phyloP scores from a whole-genome alignment of 2,797 vertebrate genomes.

The Rallus crepitans region DNA sequence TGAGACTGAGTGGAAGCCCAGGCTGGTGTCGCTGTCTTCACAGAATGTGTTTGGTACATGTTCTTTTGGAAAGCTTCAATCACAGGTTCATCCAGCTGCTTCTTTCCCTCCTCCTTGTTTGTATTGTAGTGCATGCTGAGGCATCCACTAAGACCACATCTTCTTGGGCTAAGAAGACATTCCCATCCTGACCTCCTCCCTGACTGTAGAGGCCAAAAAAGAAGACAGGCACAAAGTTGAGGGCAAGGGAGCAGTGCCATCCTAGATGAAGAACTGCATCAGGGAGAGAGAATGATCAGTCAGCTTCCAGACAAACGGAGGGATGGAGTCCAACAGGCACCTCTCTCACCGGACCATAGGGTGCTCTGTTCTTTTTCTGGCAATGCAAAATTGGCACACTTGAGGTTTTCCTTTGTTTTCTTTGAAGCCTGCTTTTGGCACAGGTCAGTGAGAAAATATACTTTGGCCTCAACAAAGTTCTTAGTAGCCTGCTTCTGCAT shows the following conservation, averaged over 20 bases:
- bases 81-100: neutral
- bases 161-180: neutral
- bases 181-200: rapidly evolving
- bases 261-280: neutral
- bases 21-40: neutral
- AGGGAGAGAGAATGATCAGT: neutral
- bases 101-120: neutral
- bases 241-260: neutral
- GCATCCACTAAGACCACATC: neutral
- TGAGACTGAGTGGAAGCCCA: neutral
- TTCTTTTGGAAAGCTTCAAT: neutral
- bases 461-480: neutral
- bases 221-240: neutral
- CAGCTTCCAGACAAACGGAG: neutral
- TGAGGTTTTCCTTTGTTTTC: constrained; percentile 3
- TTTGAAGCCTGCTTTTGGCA: neutral
- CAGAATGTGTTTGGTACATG: rapidly evolving
- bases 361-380: neutral
- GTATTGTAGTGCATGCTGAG: neutral
- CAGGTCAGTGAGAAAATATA: neutral
- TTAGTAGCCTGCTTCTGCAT: neutral
- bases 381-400: neutral
- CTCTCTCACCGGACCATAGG: neutral
- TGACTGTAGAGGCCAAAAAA: neutral
- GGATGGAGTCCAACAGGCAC: neutral